Evolutionary conservation across 2,888 invertebrate species (phyloP), one percentile per base, ranked within the genome.

Genomic region (Caenorhabditis angaria): DNA sequence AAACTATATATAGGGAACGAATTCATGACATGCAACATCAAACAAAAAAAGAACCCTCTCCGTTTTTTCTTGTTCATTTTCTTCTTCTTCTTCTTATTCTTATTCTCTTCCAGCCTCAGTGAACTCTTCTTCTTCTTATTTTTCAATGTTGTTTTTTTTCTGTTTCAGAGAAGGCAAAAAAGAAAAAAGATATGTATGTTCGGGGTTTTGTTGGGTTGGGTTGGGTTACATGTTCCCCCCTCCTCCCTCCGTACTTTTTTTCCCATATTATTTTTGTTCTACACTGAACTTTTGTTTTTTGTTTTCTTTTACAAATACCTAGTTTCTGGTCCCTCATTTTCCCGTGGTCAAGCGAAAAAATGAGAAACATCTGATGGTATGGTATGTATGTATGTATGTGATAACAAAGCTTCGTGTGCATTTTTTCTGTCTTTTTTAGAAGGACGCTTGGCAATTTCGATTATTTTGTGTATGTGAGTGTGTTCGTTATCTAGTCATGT

Each of bases 21-120:
- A 70, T 70, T 65, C 70, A 70, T 70, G 70, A 70, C 70, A 70
- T 65, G 70, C 70, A 70, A 70, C 70, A 70, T 62, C 41, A 41
- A 41, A 41, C 41, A 41, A 41, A 41, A 41, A 41, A 41, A 41
- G 5, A 41, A 41, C 41, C 41, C 41, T 41, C 18, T 41, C 18
- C 14, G 10, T 18, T 14, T 41, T n/a, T 41, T 41, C 14, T 14
- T 14, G 14, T 41, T 8, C n/a, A n/a, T n/a, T n/a, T 41, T 41
- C 18, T 14, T 41, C 41, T 14, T 41, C n/a, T 41, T 41, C 14
- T 14, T 14, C 41, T 41, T 8, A 18, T 41, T 41, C 41, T 41
- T 41, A 12, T 41, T 18, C 18, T 41, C 10, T 41, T 41, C 41
- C 41, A 41, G 41, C 18, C 18, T 10, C 14, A 41, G 18, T 18